These are phyloP conservation scores for Galbula dea DNA, from an alignment of 2,113 vertebrate species.

Conservation along the genomic window DNA sequence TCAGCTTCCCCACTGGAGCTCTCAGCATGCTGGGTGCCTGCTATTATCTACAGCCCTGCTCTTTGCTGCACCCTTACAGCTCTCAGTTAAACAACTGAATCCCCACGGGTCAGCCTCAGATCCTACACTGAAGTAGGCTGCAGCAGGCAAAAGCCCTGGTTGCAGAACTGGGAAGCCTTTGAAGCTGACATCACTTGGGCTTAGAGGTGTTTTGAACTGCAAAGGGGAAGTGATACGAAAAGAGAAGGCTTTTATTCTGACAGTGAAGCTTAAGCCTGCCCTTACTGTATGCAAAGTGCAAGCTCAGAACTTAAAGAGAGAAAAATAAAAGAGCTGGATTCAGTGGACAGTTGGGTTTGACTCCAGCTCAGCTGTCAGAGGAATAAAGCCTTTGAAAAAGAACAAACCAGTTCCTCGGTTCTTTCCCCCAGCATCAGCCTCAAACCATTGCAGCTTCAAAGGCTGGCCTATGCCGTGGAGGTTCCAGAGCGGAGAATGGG, in stretches of 20 bases:
- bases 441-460: not conserved
- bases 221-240: not conserved
- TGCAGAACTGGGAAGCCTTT: not conserved
- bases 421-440: not conserved
- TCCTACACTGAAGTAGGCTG: not conserved
- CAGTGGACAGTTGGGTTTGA: not conserved
- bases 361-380: constrained; percentile 21
- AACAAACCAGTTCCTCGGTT: constrained; percentile 34
- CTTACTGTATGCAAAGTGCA: not conserved
- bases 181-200: constrained; percentile 15
- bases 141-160: not conserved
- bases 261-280: constrained; percentile 45
- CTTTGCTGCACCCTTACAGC: not conserved
- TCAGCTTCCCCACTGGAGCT: not conserved
- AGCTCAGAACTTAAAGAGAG: not conserved
- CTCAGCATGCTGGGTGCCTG: not conserved
- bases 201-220: constrained; percentile 44
- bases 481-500: not conserved
- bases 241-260: constrained; percentile 60
- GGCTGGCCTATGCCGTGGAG: not conserved
- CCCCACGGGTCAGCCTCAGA: not conserved
- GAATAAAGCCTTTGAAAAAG: constrained; percentile 60
- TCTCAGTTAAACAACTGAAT: not conserved
- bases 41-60: not conserved
- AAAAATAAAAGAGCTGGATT: constrained; percentile 52